These are phyloP conservation scores for Drosophila multiciliata DNA, from an alignment of 2,888 invertebrate species.

Conservation along the genomic window DNA sequence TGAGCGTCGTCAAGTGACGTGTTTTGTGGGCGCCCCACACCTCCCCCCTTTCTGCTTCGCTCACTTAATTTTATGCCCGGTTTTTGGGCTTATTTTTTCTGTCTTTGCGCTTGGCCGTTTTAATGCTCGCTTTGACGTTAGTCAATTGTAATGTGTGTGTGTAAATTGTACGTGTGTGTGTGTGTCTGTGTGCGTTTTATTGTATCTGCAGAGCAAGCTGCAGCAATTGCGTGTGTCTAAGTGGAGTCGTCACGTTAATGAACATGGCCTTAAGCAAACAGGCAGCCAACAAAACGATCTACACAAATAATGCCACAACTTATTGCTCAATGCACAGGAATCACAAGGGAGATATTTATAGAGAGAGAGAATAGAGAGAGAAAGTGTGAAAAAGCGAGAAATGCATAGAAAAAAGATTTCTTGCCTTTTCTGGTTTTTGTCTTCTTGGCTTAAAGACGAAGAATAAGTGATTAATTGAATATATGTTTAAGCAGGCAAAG, in stretches of 20 bases:
- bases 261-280: constrained; percentile 47
- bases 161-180: constrained; percentile 17
- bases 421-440: too few relatives aligned
- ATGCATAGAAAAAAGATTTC: background rate
- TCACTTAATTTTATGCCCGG: constrained; percentile 24
- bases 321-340: constrained; percentile 22
- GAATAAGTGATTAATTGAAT: background rate
- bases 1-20: constrained; percentile 78
- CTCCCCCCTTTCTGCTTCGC: constrained; percentile 8
- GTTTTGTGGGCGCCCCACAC: constrained; percentile 37
- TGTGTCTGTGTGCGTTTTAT: constrained; percentile 10
- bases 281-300: constrained; percentile 25
- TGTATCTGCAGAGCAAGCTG: constrained; percentile 40
- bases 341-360: background rate
- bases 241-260: constrained; percentile 56
- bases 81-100: constrained; percentile 46
- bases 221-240: constrained; percentile 25
- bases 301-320: constrained; percentile 26
- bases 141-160: constrained; percentile 57
- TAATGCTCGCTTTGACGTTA: constrained; percentile 68
- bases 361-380: background rate
- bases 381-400: constrained; percentile 4
- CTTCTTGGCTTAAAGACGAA: background rate
- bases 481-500: background rate
- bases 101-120: constrained; percentile 45